Evolutionary conservation across 2,888 invertebrate genomes (phyloP), one percentile per base, ranked within the genome.

Genomic region (Lasioglossum figueresi): DNA sequence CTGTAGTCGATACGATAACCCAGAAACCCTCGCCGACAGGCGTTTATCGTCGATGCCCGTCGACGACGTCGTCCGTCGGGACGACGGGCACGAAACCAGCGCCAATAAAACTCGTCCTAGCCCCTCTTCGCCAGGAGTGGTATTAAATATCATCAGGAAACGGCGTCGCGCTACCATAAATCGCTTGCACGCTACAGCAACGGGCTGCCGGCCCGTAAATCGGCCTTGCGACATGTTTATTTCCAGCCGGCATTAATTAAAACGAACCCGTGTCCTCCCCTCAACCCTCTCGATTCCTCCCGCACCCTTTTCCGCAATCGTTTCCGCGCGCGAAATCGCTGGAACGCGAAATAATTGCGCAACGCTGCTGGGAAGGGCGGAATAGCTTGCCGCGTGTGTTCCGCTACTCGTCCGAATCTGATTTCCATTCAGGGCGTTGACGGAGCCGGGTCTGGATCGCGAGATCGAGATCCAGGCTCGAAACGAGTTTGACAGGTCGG

Each of bases 401-500:
- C 66, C 66, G 27, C 27, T 40, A 27, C 80, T 52, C 75, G 74
- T 80, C 84, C 88, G 82, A 91, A 91, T 89, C 90, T 84, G 83
- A 87, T 88, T 87, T 89, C 86, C 87, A 91, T 91, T 91, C 91
- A 89, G 88, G 89, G 84, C 77, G 82, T 88, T 88, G 43, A 80
- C 75, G 88, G 84, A 80, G 68, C 80, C 56, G 48, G 77, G 63
- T 66, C 71, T 14, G 59, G 59, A 27, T 59, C 59, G 59, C 59
- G 27, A 59, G 59, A 59, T 59, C 59, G 59, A 59, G 59, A 68
- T 66, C 66, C 34, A 84, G 91, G 2, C 66, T 88, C 88, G 91
- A 91, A 93, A 93, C 93, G 90, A 93, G 93, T 93, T 93, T 92
- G 92, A 92, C 93, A 90, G 91, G 90, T 92, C 87, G 86, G 80